These are phyloP conservation scores for Morpho achilles DNA, from an alignment of 2,888 invertebrate genomes.

Conservation along the genomic window DNA sequence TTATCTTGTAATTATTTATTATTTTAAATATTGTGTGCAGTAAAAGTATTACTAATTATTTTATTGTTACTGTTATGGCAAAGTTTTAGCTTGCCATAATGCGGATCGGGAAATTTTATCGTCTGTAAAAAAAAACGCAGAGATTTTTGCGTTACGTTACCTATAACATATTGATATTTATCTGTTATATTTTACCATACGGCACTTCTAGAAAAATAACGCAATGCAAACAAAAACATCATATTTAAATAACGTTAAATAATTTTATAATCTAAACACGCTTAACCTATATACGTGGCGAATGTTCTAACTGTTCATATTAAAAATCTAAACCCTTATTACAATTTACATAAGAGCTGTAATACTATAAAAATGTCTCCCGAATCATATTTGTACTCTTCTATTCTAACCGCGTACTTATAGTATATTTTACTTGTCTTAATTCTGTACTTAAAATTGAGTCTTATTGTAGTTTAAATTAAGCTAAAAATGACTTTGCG, in stretches of 20 bases:
- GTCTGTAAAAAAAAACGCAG: no score
- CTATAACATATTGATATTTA: no score
- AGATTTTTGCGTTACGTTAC: no score
- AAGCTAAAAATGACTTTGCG: constrained; percentile 18
- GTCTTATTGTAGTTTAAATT: constrained; percentile 30
- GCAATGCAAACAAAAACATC: neutral
- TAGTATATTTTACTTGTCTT: constrained; percentile 24
- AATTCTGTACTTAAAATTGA: constrained; percentile 28
- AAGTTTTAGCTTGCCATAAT: no score
- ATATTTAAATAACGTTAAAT: constrained; percentile 15
- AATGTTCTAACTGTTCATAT: constrained; percentile 11
- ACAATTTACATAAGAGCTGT: neutral
- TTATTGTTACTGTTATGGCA: no score
- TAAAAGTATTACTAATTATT: no score
- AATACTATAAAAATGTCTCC: constrained; percentile 7
- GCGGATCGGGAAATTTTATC: no score
- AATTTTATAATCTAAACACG: constrained; percentile 44
- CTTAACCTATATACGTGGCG: constrained; percentile 59
- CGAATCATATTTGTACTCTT: constrained; percentile 8
- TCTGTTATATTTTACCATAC: no score
- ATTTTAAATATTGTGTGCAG: no score
- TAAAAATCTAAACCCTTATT: constrained; percentile 38
- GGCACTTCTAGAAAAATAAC: no score
- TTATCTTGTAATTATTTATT: no score
- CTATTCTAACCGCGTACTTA: constrained; percentile 37